A percentile compares a stretch with the other conserved stretches of the same genome.
Evolutionary conservation across 2,113 vertebrate species (phyloP).

Genomic region (Epinephelus cyanopodus): DNA sequence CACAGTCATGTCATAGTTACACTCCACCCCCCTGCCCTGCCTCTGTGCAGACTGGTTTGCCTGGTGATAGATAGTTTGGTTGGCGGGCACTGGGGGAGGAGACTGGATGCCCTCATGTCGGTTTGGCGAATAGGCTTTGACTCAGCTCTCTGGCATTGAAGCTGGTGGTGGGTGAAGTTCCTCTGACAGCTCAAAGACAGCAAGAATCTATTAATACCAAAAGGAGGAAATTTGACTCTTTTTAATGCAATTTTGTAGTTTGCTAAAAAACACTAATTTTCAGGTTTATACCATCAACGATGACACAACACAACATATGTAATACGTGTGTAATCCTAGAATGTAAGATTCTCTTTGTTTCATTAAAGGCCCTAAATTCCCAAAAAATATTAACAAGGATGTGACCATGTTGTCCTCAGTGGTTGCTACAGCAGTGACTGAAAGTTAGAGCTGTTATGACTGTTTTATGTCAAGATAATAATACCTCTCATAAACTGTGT

Average conservation of each 20-base stretch:
- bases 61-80: conserved; percentile 49
- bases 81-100: conserved; percentile 38
- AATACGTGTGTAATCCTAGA: not conserved
- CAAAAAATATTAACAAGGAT: not conserved
- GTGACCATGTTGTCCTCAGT: not conserved
- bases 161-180: conserved; percentile 17
- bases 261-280: not conserved
- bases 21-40: not conserved
- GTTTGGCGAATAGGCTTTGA: conserved; percentile 55
- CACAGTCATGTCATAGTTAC: conserved; percentile 11
- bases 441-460: not conserved
- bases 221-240: not conserved
- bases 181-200: conserved; percentile 30
- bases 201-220: not conserved
- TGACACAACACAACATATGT: not conserved
- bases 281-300: not conserved
- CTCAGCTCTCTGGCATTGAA: conserved; percentile 57
- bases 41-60: conserved; percentile 32
- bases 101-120: conserved; percentile 19
- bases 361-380: not conserved
- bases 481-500: not conserved
- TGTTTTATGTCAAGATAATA: not conserved
- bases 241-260: not conserved
- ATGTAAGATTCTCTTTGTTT: not conserved
- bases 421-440: not conserved